Percentiles rank a stretch among this genome's conserved stretches.
phyloP scores from a whole-genome alignment of 1,140 invertebrate species.

The Lanistes nyassanus region DNA sequence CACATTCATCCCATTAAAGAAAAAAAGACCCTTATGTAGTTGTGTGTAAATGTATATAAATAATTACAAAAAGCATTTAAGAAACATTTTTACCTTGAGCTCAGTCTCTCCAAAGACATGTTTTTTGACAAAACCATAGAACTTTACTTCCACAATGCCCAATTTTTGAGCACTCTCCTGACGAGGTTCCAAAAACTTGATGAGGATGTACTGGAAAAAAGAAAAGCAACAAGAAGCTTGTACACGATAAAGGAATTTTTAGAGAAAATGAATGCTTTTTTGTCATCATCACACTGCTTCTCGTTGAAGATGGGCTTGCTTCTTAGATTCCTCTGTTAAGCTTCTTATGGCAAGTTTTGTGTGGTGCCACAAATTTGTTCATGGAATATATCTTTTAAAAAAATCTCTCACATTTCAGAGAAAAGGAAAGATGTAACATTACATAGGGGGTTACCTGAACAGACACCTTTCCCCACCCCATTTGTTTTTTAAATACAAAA shows the following conservation, averaged over 20 bases:
- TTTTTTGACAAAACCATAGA: conserved; percentile 61
- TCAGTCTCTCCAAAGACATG: conserved; percentile 41
- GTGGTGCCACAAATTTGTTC: neutral
- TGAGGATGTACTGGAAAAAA: conserved; percentile 54
- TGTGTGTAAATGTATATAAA: neutral
- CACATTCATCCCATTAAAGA: neutral
- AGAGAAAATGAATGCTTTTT: no score
- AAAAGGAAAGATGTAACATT: no score
- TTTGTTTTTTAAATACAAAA: no score
- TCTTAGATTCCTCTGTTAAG: no score
- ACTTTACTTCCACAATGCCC: conserved; percentile 57
- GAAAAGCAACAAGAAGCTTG: conserved; percentile 1
- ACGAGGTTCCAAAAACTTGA: conserved; percentile 63
- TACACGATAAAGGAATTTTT: no score
- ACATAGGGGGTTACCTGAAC: no score
- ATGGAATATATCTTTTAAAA: no score
- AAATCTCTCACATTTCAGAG: no score
- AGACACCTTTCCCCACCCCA: no score
- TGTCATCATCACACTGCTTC: no score
- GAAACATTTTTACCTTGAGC: conserved; percentile 31
- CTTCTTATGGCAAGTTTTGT: no score
- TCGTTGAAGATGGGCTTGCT: no score
- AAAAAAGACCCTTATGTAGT: neutral
- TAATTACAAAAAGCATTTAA: neutral
- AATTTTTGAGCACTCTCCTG: conserved; percentile 52